Evolutionary conservation across 2,113 vertebrate genomes (phyloP).

Genomic region (Ageneiosus marmoratus): DNA sequence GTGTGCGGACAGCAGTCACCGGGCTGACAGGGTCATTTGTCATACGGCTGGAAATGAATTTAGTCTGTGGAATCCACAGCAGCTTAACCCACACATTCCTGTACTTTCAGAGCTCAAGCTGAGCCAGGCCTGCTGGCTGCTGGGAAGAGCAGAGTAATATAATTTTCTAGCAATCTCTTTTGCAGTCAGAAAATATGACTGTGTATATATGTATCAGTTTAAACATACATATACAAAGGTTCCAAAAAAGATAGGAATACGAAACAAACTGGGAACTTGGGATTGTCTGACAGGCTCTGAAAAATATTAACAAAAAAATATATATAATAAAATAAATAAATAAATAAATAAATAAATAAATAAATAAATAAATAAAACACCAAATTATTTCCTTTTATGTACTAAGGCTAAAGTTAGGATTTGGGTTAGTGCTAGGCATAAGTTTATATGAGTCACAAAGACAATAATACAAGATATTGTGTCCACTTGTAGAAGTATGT

Average conservation of each 20-base stretch:
- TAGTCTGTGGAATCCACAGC: constrained; percentile 51
- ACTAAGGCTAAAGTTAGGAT: neutral
- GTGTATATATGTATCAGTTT: neutral
- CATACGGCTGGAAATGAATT: constrained; percentile 65
- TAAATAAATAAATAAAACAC: neutral
- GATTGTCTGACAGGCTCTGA: too few relatives aligned
- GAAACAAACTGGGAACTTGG: neutral
- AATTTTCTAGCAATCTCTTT: constrained; percentile 2
- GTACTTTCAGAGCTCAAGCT: neutral
- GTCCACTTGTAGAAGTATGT: neutral
- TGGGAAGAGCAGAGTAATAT: neutral
- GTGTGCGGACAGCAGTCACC: constrained; percentile 58
- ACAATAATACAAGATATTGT: neutral
- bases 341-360: neutral
- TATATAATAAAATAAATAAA: neutral
- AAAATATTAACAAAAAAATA: neutral
- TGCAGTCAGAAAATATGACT: neutral
- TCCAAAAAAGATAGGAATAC: neutral
- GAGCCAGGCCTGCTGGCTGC: neutral
- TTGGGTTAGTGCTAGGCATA: neutral
- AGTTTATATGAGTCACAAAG: neutral
- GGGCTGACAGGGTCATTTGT: constrained; percentile 71
- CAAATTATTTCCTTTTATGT: neutral
- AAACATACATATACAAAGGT: neutral
- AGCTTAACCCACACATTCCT: constrained; percentile 61